Percentiles rank a stretch among this genome's conserved stretches.
phyloP scores from a whole-genome alignment of 2,797 vertebrate genomes.

The Poecilia velifera region DNA sequence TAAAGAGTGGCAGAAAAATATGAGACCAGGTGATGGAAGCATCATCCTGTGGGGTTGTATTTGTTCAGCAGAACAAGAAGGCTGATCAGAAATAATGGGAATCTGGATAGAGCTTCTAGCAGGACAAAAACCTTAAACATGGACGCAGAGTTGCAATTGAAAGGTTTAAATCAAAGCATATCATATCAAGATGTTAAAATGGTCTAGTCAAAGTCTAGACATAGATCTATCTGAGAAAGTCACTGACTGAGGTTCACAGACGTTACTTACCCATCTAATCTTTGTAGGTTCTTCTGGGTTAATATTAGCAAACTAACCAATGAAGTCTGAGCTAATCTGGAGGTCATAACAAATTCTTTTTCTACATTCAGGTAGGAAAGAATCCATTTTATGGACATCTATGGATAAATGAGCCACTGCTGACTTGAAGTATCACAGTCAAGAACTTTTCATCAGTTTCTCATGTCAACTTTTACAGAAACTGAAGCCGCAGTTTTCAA shows the following conservation, averaged over 20 bases:
- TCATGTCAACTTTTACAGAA: neutral
- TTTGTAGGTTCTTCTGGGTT: neutral
- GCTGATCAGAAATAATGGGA: neutral
- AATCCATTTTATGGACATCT: neutral
- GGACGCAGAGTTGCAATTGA: neutral
- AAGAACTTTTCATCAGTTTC: neutral
- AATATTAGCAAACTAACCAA: conserved; percentile 63
- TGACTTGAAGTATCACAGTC: neutral
- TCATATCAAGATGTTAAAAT: neutral
- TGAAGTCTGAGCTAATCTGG: conserved; percentile 43
- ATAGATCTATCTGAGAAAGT: neutral
- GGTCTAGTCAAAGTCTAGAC: neutral
- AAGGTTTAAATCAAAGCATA: neutral
- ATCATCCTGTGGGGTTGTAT: neutral
- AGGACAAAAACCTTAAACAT: neutral
- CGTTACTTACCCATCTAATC: too few relatives aligned
- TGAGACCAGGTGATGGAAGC: neutral
- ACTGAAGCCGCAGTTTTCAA: neutral
- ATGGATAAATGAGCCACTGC: neutral
- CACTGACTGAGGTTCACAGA: too few relatives aligned
- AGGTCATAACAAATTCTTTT: neutral
- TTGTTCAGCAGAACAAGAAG: neutral
- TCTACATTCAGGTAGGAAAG: neutral
- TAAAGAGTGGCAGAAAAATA: neutral
- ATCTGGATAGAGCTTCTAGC: neutral